A percentile compares a stretch with the other conserved stretches of the same genome.
phyloP scores from a whole-genome alignment of 2,888 invertebrate species.

The Macroteleia sp. region DNA sequence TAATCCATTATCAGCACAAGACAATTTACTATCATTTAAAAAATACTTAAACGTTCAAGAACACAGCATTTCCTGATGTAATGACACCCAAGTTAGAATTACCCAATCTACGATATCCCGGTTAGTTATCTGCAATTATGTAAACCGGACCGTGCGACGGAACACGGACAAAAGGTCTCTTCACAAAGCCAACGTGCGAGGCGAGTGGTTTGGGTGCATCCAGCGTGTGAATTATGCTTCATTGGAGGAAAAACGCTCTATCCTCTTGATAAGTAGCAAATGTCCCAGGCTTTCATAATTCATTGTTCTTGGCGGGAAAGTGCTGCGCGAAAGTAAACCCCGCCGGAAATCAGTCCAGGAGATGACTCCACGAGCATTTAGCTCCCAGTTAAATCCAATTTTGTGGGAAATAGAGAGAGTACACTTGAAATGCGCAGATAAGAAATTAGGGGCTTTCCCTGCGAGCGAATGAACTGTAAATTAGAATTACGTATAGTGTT shows the following conservation, averaged over 20 bases:
- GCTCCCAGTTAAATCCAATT: constrained; percentile 18
- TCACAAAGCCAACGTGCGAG: constrained; percentile 39
- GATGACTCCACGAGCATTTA: constrained; percentile 25
- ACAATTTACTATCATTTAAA: neutral
- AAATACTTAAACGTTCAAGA: constrained; percentile 4
- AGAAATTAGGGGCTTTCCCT: constrained; percentile 52
- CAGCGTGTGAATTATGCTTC: constrained; percentile 62
- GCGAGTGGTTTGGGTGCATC: constrained; percentile 20
- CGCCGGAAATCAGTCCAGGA: constrained; percentile 39
- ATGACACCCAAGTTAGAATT: constrained; percentile 44
- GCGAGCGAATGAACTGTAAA: constrained; percentile 6
- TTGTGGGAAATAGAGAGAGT: constrained; percentile 44
- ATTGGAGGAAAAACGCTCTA: constrained; percentile 54
- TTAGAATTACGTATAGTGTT: constrained; percentile 18
- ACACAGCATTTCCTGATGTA: constrained; percentile 21
- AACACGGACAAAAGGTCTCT: constrained; percentile 54
- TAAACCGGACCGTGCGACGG: constrained; percentile 71
- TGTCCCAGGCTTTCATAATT: constrained; percentile 63
- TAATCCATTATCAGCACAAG: neutral
- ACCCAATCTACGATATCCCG: constrained; percentile 58
- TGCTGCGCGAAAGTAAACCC: constrained; percentile 59
- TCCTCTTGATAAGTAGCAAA: constrained; percentile 35
- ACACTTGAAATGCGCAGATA: neutral
- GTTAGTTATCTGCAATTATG: constrained; percentile 66
- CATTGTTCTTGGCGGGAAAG: constrained; percentile 59